Percentiles rank a stretch among this genome's conserved stretches.
Evolutionary conservation across 2,113 vertebrate genomes (phyloP).

Genomic region (Myrmophylax atrothorax): DNA sequence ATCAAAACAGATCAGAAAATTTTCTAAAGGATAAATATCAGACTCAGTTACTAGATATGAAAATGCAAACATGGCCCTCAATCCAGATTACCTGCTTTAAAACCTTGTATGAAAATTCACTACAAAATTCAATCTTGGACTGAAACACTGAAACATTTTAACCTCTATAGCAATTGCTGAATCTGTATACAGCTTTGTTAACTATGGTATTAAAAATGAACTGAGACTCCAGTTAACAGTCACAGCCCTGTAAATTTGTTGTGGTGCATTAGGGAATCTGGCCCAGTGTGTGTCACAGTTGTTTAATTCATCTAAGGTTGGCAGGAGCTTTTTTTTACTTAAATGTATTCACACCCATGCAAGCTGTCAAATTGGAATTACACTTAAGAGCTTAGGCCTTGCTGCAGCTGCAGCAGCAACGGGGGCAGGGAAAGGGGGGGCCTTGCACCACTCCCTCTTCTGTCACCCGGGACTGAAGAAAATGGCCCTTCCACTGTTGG

Average conservation of each 20-base stretch:
- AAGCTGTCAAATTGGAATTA: constrained; percentile 53
- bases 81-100: not conserved
- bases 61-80: not conserved
- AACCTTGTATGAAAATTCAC: not conserved
- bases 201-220: not conserved
- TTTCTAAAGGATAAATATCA: not conserved
- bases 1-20: not conserved
- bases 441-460: not conserved
- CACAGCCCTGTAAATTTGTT: not conserved
- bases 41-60: not conserved
- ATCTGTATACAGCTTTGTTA: not conserved
- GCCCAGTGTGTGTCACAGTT: constrained; percentile 12
- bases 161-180: not conserved
- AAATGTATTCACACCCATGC: constrained; percentile 38
- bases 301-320: constrained; percentile 47
- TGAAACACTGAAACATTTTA: not conserved
- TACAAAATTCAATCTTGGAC: not conserved
- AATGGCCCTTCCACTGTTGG: not conserved
- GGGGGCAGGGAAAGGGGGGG: not conserved
- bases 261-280: constrained; percentile 12
- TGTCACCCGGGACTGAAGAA: not conserved
- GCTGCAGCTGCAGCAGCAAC: not conserved
- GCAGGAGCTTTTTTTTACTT: not conserved
- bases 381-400: not conserved
- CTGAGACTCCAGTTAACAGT: not conserved